Conservation (phyloP, 2,888 invertebrate genomes). For the Tipula helvola region DNA sequence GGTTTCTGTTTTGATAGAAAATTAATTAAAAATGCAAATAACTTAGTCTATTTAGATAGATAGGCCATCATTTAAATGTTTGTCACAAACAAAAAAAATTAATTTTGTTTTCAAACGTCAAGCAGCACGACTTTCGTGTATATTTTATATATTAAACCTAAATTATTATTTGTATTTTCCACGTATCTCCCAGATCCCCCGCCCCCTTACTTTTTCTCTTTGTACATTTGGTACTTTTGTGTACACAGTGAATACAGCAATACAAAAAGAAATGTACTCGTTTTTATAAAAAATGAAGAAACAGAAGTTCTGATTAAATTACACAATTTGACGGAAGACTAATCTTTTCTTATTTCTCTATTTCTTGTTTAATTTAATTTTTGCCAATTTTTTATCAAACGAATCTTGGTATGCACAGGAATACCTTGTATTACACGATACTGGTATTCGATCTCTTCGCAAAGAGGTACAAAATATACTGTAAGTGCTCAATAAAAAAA, state of each 20-base stretch:
- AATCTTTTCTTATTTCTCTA: neutral
- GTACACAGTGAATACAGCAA: neutral
- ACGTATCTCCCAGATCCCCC: neutral
- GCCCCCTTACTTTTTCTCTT: neutral
- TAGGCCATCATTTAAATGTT: neutral
- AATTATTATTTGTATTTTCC: neutral
- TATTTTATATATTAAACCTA: neutral
- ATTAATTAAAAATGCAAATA: neutral
- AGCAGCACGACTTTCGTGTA: neutral
- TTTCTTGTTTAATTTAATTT: neutral
- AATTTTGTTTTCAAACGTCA: neutral
- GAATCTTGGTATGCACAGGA: neutral
- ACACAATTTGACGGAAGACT: constrained; percentile 4
- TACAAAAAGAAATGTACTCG: neutral
- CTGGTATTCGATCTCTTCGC: too few relatives aligned
- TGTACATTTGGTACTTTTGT: neutral
- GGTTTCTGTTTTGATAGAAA: neutral
- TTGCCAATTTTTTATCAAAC: neutral
- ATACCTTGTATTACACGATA: neutral
- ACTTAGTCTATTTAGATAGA: neutral
- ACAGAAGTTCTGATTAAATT: constrained; percentile 4
- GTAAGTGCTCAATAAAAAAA: too few relatives aligned
- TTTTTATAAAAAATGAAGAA: neutral
- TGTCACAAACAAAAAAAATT: neutral
- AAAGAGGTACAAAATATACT: too few relatives aligned